Evolutionary conservation across 2,797 vertebrate species (phyloP).

Genomic region (Adrianichthys oophorus): DNA sequence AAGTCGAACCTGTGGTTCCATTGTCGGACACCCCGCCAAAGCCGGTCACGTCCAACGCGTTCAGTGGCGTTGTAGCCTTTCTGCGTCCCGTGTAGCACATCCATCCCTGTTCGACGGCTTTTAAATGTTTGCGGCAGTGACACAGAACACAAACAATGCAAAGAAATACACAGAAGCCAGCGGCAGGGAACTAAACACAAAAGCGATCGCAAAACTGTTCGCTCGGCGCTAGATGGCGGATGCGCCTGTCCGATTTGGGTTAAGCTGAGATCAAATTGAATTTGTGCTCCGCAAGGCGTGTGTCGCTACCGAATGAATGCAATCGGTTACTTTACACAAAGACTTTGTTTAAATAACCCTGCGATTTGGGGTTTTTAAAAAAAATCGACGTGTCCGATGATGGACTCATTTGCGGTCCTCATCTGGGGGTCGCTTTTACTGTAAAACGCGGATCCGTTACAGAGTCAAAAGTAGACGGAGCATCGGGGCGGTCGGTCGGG

Average conservation of each 20-base stretch:
- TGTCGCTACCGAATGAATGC: constrained; percentile 11
- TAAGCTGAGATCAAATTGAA: constrained; percentile 71
- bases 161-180: constrained; percentile 16
- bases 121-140: constrained; percentile 9
- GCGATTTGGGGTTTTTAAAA: constrained; percentile 9
- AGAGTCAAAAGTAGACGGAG: constrained; percentile 73
- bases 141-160: constrained; percentile 23
- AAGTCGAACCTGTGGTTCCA: constrained; percentile 65
- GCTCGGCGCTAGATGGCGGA: constrained; percentile 53
- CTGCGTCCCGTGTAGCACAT: constrained; percentile 29
- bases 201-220: constrained; percentile 58
- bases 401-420: constrained; percentile 42
- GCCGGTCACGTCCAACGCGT: constrained; percentile 64
- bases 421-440: constrained; percentile 22
- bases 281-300: constrained; percentile 50
- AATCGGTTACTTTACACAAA: constrained; percentile 8
- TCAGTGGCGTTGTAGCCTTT: constrained; percentile 40
- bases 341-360: constrained; percentile 5
- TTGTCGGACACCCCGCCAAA: constrained; percentile 65
- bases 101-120: constrained; percentile 4
- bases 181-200: constrained; percentile 38
- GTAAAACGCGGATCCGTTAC: constrained; percentile 72
- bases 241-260: constrained; percentile 70
- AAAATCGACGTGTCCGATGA: constrained; percentile 62
- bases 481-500: constrained; percentile 20